Percentiles rank a stretch among this genome's conserved stretches.
Evolutionary conservation across 1,140 invertebrate species (phyloP).

Genomic region (Macrobrachium rosenbergii): DNA sequence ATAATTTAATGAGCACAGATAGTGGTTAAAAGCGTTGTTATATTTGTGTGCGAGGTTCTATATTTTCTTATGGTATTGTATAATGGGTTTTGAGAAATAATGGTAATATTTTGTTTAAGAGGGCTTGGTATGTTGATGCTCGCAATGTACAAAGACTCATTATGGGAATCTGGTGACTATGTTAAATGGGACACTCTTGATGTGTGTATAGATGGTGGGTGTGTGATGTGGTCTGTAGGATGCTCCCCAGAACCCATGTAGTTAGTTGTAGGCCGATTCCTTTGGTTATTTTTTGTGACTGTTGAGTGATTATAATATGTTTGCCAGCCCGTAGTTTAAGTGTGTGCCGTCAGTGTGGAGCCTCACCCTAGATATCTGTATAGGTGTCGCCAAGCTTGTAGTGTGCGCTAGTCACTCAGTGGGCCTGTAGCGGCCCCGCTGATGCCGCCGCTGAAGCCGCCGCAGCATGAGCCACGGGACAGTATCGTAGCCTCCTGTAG

Average conservation of each 20-base stretch:
- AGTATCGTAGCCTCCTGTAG: slow-evolving; percentile 52
- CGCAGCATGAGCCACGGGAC: slow-evolving; percentile 42
- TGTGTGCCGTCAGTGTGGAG: slow-evolving; percentile 56
- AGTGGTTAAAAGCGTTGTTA: slow-evolving; percentile 65
- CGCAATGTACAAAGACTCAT: slow-evolving; percentile 64
- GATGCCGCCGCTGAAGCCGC: slow-evolving; percentile 40
- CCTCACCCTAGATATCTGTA: slow-evolving; percentile 55
- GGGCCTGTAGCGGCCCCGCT: slow-evolving; percentile 40
- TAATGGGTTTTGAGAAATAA: slow-evolving; percentile 53
- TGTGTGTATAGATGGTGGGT: slow-evolving; percentile 47
- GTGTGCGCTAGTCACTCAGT: slow-evolving; percentile 54
- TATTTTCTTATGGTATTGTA: slow-evolving; percentile 65
- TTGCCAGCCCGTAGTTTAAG: slow-evolving; percentile 55
- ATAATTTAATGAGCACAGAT: slow-evolving; percentile 58
- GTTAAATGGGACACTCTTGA: slow-evolving; percentile 54
- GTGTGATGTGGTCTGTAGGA: slow-evolving; percentile 53
- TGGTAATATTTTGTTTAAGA: slow-evolving; percentile 48
- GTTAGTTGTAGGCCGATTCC: slow-evolving; percentile 48
- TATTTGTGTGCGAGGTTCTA: slow-evolving; percentile 66
- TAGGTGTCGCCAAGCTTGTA: slow-evolving; percentile 59
- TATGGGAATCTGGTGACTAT: slow-evolving; percentile 52
- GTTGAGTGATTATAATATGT: slow-evolving; percentile 58
- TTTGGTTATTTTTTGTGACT: slow-evolving; percentile 60
- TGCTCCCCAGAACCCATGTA: slow-evolving; percentile 43
- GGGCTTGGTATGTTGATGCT: slow-evolving; percentile 65